A percentile compares a stretch with the other conserved stretches of the same genome.
phyloP scores from a whole-genome alignment of 2,888 invertebrate species.

The Ptychoptera albimana region DNA sequence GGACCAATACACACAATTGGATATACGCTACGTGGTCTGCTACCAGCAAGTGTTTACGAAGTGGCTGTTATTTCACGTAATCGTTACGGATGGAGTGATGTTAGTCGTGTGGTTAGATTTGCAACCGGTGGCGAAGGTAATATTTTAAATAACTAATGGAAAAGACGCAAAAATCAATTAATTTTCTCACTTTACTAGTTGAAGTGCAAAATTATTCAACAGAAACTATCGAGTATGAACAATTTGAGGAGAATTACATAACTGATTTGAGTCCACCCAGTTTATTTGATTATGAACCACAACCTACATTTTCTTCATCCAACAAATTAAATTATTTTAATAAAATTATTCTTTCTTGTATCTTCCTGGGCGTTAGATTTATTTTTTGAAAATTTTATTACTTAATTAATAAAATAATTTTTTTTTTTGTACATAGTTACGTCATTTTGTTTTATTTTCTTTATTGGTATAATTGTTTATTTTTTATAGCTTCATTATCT shows the following conservation, averaged over 20 bases:
- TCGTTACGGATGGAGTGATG: slow-evolving; percentile 71
- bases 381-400: no score
- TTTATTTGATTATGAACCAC: no score
- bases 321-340: no score
- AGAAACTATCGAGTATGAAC: slow-evolving; percentile 17
- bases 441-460: no score
- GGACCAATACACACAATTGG: slow-evolving; percentile 60
- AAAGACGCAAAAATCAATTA: not conserved
- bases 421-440: no score
- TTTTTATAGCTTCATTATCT: no score
- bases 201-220: slow-evolving; percentile 29
- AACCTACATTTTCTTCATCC: no score
- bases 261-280: slow-evolving; percentile 18
- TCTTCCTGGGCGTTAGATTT: no score
- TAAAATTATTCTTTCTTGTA: no score
- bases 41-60: slow-evolving; percentile 60
- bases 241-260: slow-evolving; percentile 16
- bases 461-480: no score
- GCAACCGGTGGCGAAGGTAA: slow-evolving; percentile 60
- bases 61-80: slow-evolving; percentile 65
- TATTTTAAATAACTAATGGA: slow-evolving; percentile 7
- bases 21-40: slow-evolving; percentile 57
- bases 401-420: no score
- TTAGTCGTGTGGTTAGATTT: slow-evolving; percentile 56
- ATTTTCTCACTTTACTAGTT: slow-evolving; percentile 14